phyloP scores from a whole-genome alignment of 2,888 invertebrate species.

The Eudasyphora cyanicolor region DNA sequence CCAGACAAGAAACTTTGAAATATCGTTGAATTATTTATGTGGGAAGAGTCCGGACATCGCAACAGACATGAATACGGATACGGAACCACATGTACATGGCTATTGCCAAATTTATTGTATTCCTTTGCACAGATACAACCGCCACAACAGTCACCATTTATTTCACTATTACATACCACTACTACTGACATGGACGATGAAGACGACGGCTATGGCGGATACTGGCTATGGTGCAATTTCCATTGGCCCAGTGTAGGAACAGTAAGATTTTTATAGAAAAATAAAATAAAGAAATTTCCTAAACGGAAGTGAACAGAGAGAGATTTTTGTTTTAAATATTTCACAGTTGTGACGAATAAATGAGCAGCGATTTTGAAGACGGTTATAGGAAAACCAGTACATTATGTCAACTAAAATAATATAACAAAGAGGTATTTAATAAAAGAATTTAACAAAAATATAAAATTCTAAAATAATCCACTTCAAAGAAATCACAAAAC shows the following conservation, averaged over 20 bases:
- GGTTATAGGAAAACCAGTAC: too few species aligned
- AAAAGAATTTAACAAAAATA: too few species aligned
- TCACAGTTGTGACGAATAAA: not conserved
- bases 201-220: too few species aligned
- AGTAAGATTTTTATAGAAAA: constrained; percentile 5
- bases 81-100: not conserved
- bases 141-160: constrained; percentile 8
- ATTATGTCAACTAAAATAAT: too few species aligned
- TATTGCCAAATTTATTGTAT: constrained; percentile 26
- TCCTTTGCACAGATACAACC: not conserved
- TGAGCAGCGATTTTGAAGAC: not conserved
- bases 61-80: too few species aligned
- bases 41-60: constrained; percentile 14
- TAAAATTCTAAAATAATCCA: too few species aligned
- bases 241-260: not conserved
- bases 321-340: constrained; percentile 29
- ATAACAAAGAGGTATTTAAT: too few species aligned
- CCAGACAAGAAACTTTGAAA: constrained; percentile 2
- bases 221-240: not conserved
- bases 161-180: not conserved
- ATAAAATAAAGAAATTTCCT: constrained; percentile 36
- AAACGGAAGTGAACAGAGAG: constrained; percentile 20
- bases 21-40: constrained; percentile 21
- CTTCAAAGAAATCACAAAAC: too few species aligned
- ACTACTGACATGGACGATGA: not conserved